Conservation (phyloP, 2,113 vertebrate genomes). For the Corydoras sp. region DNA sequence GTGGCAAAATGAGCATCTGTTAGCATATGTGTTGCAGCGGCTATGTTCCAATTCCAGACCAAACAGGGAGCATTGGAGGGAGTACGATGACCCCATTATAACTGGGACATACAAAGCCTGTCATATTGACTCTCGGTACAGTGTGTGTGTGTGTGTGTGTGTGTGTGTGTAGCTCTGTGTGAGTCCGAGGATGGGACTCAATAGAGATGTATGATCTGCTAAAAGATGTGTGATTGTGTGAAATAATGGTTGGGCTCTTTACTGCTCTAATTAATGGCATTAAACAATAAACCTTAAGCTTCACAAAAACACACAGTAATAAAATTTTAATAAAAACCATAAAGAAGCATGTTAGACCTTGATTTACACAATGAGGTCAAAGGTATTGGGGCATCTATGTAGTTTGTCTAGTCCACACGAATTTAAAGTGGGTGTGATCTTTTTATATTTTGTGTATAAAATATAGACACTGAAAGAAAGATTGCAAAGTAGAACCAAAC, state of each 20-base stretch:
- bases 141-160: conserved; percentile 3
- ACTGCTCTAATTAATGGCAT: neutral
- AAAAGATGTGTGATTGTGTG: neutral
- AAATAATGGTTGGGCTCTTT: neutral
- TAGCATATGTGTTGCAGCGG: neutral
- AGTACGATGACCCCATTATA: conserved; percentile 3
- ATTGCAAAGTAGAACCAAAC: no score
- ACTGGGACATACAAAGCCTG: conserved; percentile 8
- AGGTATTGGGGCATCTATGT: no score
- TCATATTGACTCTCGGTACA: neutral
- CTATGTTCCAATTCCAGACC: neutral
- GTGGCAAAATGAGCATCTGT: neutral
- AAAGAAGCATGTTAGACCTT: no score
- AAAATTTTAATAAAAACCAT: no score
- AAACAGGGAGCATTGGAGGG: neutral
- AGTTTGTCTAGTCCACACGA: no score
- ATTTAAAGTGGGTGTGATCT: no score
- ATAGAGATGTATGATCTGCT: neutral
- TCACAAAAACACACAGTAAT: no score
- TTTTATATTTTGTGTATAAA: no score
- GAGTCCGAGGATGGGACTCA: neutral
- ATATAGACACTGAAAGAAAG: no score
- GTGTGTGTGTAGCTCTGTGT: no score
- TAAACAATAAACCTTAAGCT: no score
- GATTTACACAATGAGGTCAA: no score